Evolutionary conservation across 2,888 invertebrate species (phyloP), one percentile per base, ranked within the genome.

Genomic region (Lobophora halterata): DNA sequence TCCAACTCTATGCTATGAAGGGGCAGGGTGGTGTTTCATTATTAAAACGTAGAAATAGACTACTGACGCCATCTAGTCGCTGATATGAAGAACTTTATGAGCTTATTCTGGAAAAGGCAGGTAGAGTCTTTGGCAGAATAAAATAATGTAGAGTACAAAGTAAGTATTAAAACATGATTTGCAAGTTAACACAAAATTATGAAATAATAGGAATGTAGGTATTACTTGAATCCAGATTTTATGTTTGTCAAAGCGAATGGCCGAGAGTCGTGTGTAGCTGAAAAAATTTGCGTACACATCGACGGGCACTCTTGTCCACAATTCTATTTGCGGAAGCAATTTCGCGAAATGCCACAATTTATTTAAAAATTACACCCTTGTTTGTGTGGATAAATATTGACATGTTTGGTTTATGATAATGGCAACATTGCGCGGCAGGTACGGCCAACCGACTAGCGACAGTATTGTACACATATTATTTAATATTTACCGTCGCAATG

Each of bases 281-380:
- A 76, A 81, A 80, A 82, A 85, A 81, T 77, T 79, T 71, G 63
- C 54, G 71, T 66, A 76, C 69, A 79, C 79, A 79, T 76, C 73
- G 67, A 58, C 65, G 66, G 66, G 64, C 61, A 61, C 74, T 74
- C 75, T 68, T 70, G 80, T 78, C 77, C 83, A 78, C 79, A 79
- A 71, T 77, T 71, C 69, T 85, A 81, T 87, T 87, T 86, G 85
- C 78, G 79, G 73, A 80, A 85, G 77, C 83, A 85, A 83, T 87
- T 87, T 87, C 70, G 83, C 85, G 71, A 86, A 85, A 85, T 83
- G 81, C 83, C 86, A 87, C 88, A 88, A 88, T 88, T 86, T 87
- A 87, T 88, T 88, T 87, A 88, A 88, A 88, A 88, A 88, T 87
- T 87, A 88, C 86, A 68, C 80, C 85, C 85, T 83, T 87, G 87